Percentiles rank a stretch among this genome's conserved stretches.
Conservation (phyloP, 1,140 invertebrate genomes). For the Bombus affinis region DNA sequence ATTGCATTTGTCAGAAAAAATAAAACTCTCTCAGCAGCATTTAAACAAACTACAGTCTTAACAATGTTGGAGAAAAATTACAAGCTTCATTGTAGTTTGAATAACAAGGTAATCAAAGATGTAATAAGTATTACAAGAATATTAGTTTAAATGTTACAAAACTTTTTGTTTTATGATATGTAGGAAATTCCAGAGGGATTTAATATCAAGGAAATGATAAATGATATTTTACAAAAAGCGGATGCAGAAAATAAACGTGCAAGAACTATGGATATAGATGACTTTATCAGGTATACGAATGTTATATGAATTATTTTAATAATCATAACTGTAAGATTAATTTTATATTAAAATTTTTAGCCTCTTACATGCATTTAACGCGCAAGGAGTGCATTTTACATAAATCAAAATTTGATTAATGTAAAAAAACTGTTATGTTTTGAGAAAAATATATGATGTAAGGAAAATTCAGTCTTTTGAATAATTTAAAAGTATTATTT, state of each 20-base stretch:
- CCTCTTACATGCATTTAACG: constrained; percentile 93
- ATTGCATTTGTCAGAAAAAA: constrained; percentile 98
- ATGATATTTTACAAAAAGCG: constrained; percentile 87
- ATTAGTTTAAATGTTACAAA: not conserved
- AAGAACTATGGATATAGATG: constrained; percentile 97
- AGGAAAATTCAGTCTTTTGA: constrained; percentile 31
- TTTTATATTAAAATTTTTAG: constrained; percentile 80
- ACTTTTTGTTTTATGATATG: constrained; percentile 39
- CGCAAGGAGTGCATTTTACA: constrained; percentile 94
- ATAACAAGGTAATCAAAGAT: constrained; percentile 88
- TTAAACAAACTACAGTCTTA: constrained; percentile 92
- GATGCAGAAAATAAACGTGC: constrained; percentile 92
- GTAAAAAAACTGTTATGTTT: constrained; percentile 25
- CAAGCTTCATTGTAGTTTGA: constrained; percentile 91
- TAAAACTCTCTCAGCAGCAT: constrained; percentile 93
- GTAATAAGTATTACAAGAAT: not conserved
- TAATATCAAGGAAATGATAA: constrained; percentile 93
- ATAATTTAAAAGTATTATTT: constrained; percentile 36
- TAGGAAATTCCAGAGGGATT: constrained; percentile 91
- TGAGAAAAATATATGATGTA: constrained; percentile 13
- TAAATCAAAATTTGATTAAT: constrained; percentile 72
- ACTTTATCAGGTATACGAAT: constrained; percentile 91
- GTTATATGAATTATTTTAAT: constrained; percentile 4
- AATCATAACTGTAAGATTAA: constrained; percentile 23
- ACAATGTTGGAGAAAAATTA: constrained; percentile 97